A percentile compares a stretch with the other conserved stretches of the same genome.
phyloP scores from a whole-genome alignment of 2,113 vertebrate genomes.

The mouse (Mus musculus) region GRCm39 chrX:139304001-139304500 shows the following conservation, averaged over 20 bases:
- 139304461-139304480: no score
- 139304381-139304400: no score
- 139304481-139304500: no score
- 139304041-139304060: slow-evolving; percentile 60
- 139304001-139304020: not conserved
- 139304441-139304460: no score
- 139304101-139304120: not conserved
- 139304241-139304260: not conserved
- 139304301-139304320: slow-evolving; percentile 17
- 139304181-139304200: not conserved
- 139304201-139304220: slow-evolving; percentile 41
- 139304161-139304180: not conserved
- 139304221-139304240: not conserved
- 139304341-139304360: slow-evolving; percentile 13
- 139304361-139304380: slow-evolving; percentile 33
- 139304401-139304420: no score
- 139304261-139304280: not conserved
- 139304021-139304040: slow-evolving; percentile 21
- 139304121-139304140: slow-evolving; percentile 20
- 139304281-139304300: not conserved
- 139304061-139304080: slow-evolving; percentile 20
- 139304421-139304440: no score
- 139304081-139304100: slow-evolving; percentile 61
- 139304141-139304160: slow-evolving; percentile 51
- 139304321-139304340: not conserved